phyloP scores from a whole-genome alignment of 2,888 invertebrate genomes.

The Megaustenia siamemsis region DNA sequence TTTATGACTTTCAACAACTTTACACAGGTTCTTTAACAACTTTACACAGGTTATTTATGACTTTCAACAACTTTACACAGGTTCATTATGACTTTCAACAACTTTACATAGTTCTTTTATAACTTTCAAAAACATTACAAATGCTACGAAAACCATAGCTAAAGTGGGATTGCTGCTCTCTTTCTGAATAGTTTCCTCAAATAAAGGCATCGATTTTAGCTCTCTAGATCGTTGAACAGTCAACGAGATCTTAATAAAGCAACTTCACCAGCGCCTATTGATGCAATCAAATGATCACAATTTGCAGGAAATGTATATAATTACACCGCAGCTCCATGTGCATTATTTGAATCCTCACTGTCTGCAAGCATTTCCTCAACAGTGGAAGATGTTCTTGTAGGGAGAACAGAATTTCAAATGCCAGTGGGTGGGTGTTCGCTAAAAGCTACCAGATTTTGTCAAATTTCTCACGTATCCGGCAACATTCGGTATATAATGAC shows the following conservation, averaged over 20 bases:
- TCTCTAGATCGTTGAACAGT: not conserved
- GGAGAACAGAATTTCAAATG: constrained; percentile 7
- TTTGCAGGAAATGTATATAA: not conserved
- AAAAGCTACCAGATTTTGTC: not conserved
- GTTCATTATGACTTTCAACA: no score
- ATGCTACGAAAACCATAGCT: no score
- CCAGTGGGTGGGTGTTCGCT: not conserved
- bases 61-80: no score
- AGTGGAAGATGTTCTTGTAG: no score
- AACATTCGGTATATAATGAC: not conserved
- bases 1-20: no score
- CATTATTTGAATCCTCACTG: not conserved
- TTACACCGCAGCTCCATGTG: not conserved
- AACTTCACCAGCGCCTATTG: not conserved
- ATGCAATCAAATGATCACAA: not conserved
- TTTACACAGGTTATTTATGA: no score
- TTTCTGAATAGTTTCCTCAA: no score
- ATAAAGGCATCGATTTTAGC: not conserved
- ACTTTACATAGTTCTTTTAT: no score
- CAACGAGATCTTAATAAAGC: not conserved
- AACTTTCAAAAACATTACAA: no score
- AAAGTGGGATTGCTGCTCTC: no score
- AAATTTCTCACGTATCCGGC: not conserved
- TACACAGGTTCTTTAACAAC: no score
- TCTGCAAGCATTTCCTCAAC: not conserved